Conservation (phyloP, 2,888 invertebrate species). For the Drosophila phalerata region DNA sequence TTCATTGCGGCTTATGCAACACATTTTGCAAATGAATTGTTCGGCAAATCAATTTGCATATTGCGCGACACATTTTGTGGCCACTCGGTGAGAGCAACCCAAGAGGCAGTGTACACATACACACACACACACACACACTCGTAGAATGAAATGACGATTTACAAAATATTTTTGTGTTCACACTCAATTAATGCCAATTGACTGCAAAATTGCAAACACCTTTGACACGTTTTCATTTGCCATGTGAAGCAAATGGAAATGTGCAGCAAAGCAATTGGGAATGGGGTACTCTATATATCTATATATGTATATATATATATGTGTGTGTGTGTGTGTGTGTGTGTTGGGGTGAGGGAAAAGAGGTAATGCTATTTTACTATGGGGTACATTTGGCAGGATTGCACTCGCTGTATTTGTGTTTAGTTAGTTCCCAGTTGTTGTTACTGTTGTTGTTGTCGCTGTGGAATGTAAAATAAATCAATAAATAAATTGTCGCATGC, state of each 20-base stretch:
- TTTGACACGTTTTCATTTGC: conserved; percentile 77
- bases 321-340: conserved; percentile 5
- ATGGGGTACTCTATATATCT: too few species aligned
- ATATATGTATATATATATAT: conserved; percentile 8
- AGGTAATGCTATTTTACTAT: conserved; percentile 46
- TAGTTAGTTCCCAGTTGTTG: conserved; percentile 38
- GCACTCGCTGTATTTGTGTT: conserved; percentile 35
- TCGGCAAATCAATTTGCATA: conserved; percentile 78
- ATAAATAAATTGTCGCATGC: conserved; percentile 80
- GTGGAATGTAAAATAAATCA: conserved; percentile 69
- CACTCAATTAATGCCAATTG: conserved; percentile 81
- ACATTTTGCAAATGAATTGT: conserved; percentile 77
- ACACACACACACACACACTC: conserved; percentile 1
- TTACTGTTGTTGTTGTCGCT: conserved; percentile 3
- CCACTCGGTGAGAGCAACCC: conserved; percentile 26
- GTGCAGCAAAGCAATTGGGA: conserved; percentile 29
- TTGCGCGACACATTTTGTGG: conserved; percentile 74
- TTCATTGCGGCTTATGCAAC: conserved; percentile 73
- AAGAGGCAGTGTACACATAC: conserved; percentile 27
- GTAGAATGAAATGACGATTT: conserved; percentile 60
- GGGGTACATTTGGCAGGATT: conserved; percentile 38
- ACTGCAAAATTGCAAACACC: conserved; percentile 81
- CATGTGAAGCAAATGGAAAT: conserved; percentile 62
- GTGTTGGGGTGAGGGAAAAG: not conserved
- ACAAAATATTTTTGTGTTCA: conserved; percentile 81